Evolutionary conservation across 2,888 invertebrate genomes (phyloP).

Genomic region (Drosophila formosana): DNA sequence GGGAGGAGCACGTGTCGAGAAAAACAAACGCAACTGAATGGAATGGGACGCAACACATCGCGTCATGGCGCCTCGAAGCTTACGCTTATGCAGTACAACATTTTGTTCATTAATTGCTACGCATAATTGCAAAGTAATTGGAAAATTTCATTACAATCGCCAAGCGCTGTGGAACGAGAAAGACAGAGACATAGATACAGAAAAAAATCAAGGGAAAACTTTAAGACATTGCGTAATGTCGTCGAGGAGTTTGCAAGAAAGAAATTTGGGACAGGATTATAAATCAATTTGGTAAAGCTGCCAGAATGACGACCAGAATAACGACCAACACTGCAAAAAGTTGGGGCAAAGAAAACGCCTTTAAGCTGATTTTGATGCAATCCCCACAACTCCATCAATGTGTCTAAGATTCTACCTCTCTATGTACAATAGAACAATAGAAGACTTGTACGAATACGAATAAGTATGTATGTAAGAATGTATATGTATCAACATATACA

Average conservation of each 20-base stretch:
- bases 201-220: slow-evolving; percentile 28
- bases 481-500: background rate
- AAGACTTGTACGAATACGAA: slow-evolving; percentile 6
- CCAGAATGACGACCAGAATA: slow-evolving; percentile 51
- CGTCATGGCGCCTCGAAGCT: slow-evolving; percentile 24
- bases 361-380: slow-evolving; percentile 72
- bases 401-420: slow-evolving; percentile 45
- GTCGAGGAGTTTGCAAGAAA: slow-evolving; percentile 11
- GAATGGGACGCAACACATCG: background rate
- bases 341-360: slow-evolving; percentile 50
- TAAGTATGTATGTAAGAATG: background rate
- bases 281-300: slow-evolving; percentile 76
- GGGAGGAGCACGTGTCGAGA: slow-evolving; percentile 66
- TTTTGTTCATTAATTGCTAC: slow-evolving; percentile 54
- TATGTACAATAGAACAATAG: slow-evolving; percentile 40
- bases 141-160: slow-evolving; percentile 68
- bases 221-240: slow-evolving; percentile 22
- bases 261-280: slow-evolving; percentile 72
- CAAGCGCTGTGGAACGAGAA: slow-evolving; percentile 19
- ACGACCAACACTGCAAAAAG: slow-evolving; percentile 60
- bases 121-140: slow-evolving; percentile 79
- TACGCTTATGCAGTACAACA: slow-evolving; percentile 44
- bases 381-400: background rate
- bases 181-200: slow-evolving; percentile 5
- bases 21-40: slow-evolving; percentile 45